phyloP scores from a whole-genome alignment of 1,140 invertebrate genomes.

The Paralvinella palmiformis region DNA sequence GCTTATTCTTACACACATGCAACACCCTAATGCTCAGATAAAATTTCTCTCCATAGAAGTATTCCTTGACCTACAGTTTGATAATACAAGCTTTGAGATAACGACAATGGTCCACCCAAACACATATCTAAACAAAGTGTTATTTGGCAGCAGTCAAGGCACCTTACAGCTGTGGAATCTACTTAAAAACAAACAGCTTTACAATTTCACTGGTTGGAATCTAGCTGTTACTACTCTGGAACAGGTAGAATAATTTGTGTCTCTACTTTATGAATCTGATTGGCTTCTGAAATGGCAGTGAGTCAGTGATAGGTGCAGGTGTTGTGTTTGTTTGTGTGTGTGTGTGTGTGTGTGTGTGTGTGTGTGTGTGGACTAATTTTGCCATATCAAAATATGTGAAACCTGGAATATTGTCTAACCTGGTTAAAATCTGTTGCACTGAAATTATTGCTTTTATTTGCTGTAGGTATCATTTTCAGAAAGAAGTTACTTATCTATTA shows the following conservation, averaged over 20 bases:
- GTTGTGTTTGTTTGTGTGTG: too few relatives aligned
- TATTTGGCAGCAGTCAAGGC: slow-evolving; percentile 87
- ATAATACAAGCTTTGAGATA: slow-evolving; percentile 66
- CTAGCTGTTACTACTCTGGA: slow-evolving; percentile 64
- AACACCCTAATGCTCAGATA: neutral
- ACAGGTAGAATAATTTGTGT: slow-evolving; percentile 56
- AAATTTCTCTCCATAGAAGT: slow-evolving; percentile 29
- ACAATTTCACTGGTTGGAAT: slow-evolving; percentile 74
- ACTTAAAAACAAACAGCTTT: slow-evolving; percentile 67
- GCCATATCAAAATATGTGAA: too few relatives aligned
- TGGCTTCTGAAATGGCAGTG: too few relatives aligned
- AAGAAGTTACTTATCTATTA: too few relatives aligned
- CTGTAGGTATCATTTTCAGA: too few relatives aligned
- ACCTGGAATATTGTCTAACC: too few relatives aligned
- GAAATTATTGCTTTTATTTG: too few relatives aligned
- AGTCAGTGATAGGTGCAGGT: too few relatives aligned
- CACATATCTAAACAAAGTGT: slow-evolving; percentile 90
- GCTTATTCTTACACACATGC: neutral
- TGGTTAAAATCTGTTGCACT: too few relatives aligned
- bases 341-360: too few relatives aligned
- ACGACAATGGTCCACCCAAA: slow-evolving; percentile 77
- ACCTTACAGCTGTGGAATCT: slow-evolving; percentile 86
- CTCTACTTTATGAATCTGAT: too few relatives aligned
- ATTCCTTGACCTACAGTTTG: slow-evolving; percentile 57
- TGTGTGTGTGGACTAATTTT: too few relatives aligned